phyloP scores from a whole-genome alignment of 2,113 vertebrate genomes.

The Tragelaphus strepsiceros region DNA sequence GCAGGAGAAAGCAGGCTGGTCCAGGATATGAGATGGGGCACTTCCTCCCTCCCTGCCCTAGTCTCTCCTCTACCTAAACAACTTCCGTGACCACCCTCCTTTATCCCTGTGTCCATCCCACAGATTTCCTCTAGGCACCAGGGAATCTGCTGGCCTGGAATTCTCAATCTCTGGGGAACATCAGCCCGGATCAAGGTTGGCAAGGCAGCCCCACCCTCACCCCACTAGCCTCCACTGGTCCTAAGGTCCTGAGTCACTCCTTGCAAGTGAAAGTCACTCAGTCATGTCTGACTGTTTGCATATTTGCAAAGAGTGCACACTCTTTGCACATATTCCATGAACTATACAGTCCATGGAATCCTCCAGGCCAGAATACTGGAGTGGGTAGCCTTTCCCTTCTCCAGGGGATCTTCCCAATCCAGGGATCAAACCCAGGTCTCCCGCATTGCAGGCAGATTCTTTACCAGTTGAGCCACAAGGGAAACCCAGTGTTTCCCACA shows the following conservation, averaged over 20 bases:
- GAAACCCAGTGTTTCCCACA: neutral
- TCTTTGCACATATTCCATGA: neutral
- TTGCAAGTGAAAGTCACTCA: neutral
- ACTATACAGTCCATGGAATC: neutral
- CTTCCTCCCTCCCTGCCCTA: neutral
- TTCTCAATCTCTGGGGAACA: neutral
- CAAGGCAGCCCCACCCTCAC: neutral
- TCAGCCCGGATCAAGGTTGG: neutral
- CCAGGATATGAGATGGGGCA: accelerated
- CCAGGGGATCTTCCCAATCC: neutral
- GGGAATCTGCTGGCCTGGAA: neutral
- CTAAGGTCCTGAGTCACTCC: neutral
- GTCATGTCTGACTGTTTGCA: neutral
- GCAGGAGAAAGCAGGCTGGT: accelerated
- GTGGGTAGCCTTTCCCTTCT: neutral
- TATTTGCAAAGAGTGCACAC: neutral
- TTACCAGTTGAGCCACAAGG: neutral
- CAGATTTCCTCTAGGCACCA: accelerated
- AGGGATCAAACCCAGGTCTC: neutral
- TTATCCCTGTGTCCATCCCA: accelerated
- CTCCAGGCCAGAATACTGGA: neutral
- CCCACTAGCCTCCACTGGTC: neutral
- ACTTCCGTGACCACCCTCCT: neutral
- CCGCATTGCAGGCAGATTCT: neutral
- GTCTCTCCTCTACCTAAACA: neutral